A percentile compares a stretch with the other conserved stretches of the same genome.
Conservation (phyloP, 2,888 invertebrate species). For the Ypsolopha sequella region DNA sequence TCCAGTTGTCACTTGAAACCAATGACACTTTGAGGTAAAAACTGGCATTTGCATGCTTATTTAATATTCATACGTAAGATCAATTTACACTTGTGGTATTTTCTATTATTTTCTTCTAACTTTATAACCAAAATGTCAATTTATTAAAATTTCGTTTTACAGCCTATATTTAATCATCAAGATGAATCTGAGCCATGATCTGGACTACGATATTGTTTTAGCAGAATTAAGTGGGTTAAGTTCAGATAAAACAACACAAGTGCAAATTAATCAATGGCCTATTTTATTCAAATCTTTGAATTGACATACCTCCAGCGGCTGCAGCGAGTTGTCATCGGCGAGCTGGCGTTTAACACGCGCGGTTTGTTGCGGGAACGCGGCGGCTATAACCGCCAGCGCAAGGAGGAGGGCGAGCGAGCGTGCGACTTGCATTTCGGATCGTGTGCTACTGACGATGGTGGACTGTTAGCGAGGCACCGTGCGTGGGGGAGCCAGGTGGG, state of each 20-base stretch:
- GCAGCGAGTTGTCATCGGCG: constrained; percentile 46
- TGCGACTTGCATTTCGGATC: constrained; percentile 20
- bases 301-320: constrained; percentile 48
- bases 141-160: too few species aligned
- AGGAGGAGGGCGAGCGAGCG: constrained; percentile 17
- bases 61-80: neutral
- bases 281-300: too few species aligned
- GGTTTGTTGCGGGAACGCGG: constrained; percentile 17
- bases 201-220: too few species aligned
- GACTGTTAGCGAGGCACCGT: neutral
- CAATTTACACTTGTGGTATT: too few species aligned
- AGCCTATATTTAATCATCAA: too few species aligned
- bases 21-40: neutral
- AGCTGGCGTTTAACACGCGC: constrained; percentile 40
- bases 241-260: too few species aligned
- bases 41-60: neutral
- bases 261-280: too few species aligned
- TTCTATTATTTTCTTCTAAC: too few species aligned
- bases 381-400: constrained; percentile 16
- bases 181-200: too few species aligned
- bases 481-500: constrained; percentile 1
- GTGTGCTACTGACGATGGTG: constrained; percentile 15
- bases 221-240: too few species aligned
- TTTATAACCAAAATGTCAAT: too few species aligned
- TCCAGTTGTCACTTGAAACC: too few species aligned